Conservation (phyloP, 2,888 invertebrate species). For the Cheilosia grossa region DNA sequence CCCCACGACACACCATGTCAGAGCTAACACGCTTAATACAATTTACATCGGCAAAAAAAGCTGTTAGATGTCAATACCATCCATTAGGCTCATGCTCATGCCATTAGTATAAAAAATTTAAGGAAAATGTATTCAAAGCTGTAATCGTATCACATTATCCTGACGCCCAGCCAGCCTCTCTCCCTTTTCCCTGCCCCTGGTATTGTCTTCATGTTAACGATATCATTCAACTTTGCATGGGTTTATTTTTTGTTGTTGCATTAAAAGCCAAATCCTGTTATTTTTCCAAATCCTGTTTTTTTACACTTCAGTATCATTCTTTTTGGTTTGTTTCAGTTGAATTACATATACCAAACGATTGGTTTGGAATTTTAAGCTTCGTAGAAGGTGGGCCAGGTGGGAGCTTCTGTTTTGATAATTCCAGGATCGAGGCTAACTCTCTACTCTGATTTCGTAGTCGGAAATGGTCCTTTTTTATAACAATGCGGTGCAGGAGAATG, state of each 20-base stretch:
- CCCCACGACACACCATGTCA: background rate
- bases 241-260: background rate
- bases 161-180: background rate
- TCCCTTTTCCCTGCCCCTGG: background rate
- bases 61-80: slow-evolving; percentile 12
- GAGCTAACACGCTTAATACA: slow-evolving; percentile 7
- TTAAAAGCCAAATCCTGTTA: slow-evolving; percentile 9
- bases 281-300: slow-evolving; percentile 7
- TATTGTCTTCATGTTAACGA: slow-evolving; percentile 2
- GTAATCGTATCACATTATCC: slow-evolving; percentile 31
- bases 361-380: too few relatives aligned
- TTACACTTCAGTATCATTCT: too few relatives aligned
- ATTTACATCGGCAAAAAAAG: background rate
- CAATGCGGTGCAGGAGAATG: too few relatives aligned
- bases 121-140: slow-evolving; percentile 10
- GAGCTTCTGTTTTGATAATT: too few relatives aligned
- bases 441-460: too few relatives aligned
- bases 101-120: slow-evolving; percentile 2
- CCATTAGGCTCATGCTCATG: slow-evolving; percentile 17
- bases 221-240: background rate
- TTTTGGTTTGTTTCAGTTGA: background rate
- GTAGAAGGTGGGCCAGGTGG: too few relatives aligned
- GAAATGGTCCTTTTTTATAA: too few relatives aligned
- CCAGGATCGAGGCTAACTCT: too few relatives aligned
- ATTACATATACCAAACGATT: background rate